Conservation (phyloP, 2,113 vertebrate genomes). For the Hymenochirus boettgeri region DNA sequence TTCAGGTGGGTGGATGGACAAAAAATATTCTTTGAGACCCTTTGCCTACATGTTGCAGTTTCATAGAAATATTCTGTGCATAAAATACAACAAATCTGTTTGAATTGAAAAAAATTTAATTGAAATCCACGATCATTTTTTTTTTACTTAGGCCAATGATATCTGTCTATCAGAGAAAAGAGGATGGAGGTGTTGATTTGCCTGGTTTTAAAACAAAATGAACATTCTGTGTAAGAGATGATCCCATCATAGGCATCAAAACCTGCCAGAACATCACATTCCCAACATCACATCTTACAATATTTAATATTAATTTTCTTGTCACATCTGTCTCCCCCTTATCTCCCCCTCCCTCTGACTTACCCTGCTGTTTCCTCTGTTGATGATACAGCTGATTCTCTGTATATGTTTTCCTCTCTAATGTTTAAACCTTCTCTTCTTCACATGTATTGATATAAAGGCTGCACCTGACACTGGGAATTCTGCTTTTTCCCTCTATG, state of each 20-base stretch:
- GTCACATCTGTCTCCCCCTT: conserved; percentile 7
- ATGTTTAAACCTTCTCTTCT: not conserved
- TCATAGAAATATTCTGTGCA: too few relatives aligned
- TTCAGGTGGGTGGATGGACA: too few relatives aligned
- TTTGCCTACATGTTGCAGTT: too few relatives aligned
- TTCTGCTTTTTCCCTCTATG: too few relatives aligned
- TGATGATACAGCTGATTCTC: not conserved
- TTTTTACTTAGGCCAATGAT: too few relatives aligned
- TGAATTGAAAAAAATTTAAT: too few relatives aligned
- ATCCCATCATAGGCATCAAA: not conserved
- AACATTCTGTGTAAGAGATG: not conserved
- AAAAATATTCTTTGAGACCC: too few relatives aligned
- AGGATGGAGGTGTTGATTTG: not conserved
- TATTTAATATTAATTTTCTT: conserved; percentile 17
- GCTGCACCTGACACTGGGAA: too few relatives aligned
- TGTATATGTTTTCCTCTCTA: not conserved
- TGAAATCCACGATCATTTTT: too few relatives aligned
- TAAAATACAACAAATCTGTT: too few relatives aligned
- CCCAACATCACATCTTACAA: too few relatives aligned
- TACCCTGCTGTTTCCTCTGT: conserved; percentile 8
- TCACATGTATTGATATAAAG: not conserved
- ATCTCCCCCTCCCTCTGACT: not conserved
- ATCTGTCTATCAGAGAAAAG: too few relatives aligned
- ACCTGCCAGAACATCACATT: conserved; percentile 8
- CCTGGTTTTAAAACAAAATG: not conserved